Conservation (phyloP, 2,797 vertebrate genomes). For the Lutjanus campechanus region DNA sequence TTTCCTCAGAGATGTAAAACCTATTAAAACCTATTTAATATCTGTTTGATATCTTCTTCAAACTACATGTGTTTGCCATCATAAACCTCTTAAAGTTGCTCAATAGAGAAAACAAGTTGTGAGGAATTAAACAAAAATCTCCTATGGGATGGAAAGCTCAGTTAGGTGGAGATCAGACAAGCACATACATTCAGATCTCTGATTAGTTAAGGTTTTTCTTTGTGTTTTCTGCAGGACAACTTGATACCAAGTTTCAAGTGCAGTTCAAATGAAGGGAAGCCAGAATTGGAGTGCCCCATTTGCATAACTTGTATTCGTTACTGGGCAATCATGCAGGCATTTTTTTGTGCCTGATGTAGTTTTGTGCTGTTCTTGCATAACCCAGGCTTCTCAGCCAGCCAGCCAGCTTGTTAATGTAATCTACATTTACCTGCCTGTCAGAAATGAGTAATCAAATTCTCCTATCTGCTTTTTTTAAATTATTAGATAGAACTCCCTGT, state of each 20-base stretch:
- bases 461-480: slow-evolving; percentile 29
- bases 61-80: too few relatives aligned
- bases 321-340: background rate
- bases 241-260: background rate
- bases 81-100: too few relatives aligned
- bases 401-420: slow-evolving; percentile 10
- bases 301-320: background rate
- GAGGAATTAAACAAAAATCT: background rate
- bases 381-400: background rate
- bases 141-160: background rate
- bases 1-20: too few relatives aligned
- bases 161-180: background rate
- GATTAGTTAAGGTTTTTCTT: background rate
- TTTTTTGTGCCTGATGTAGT: background rate
- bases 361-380: slow-evolving; percentile 15
- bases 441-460: slow-evolving; percentile 35
- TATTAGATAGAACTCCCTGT: slow-evolving; percentile 13
- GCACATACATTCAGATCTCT: background rate
- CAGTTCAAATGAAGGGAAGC: background rate
- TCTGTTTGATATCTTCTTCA: too few relatives aligned
- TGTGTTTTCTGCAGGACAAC: background rate
- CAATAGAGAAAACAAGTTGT: too few relatives aligned
- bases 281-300: background rate
- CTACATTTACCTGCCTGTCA: slow-evolving; percentile 26
- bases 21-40: too few relatives aligned